Conservation (phyloP, 1,140 invertebrate species). For the Drosophila kohkoa region DNA sequence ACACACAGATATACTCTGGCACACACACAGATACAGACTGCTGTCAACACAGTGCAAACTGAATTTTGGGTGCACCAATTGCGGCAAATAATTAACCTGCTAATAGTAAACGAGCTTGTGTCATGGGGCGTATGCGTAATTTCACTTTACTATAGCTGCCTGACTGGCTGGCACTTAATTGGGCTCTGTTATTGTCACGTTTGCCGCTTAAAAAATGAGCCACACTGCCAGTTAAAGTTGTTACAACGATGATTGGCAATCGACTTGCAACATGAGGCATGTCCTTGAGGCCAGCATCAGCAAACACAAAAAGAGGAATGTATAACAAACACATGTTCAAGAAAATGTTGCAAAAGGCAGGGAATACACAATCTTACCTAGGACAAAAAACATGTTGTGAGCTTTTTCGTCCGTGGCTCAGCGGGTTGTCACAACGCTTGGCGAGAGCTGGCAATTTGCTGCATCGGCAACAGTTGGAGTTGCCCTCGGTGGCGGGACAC, state of each 20-base stretch:
- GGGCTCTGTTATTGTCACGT: conserved; percentile 64
- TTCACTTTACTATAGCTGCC: not conserved
- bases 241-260: conserved; percentile 61
- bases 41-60: not conserved
- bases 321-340: conserved; percentile 5
- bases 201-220: conserved; percentile 63
- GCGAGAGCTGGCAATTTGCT: not conserved
- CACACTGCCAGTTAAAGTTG: conserved; percentile 52
- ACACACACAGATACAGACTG: not conserved
- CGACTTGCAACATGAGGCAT: conserved; percentile 24
- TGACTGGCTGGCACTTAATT: conserved; percentile 24
- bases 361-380: conserved; percentile 59
- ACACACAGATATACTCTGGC: not conserved
- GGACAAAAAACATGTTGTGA: conserved; percentile 54
- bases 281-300: conserved; percentile 45
- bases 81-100: conserved; percentile 24
- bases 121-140: conserved; percentile 35
- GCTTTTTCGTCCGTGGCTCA: not conserved
- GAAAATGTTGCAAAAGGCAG: conserved; percentile 18
- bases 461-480: not conserved
- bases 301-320: conserved; percentile 17
- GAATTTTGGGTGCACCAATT: conserved; percentile 10
- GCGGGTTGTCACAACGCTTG: conserved; percentile 4
- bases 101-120: too few species aligned
- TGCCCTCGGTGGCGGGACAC: conserved; percentile 28